A percentile compares a stretch with the other conserved stretches of the same genome.
Conservation (phyloP, 2,888 invertebrate species). For the Venustoraphidia nigricollis region DNA sequence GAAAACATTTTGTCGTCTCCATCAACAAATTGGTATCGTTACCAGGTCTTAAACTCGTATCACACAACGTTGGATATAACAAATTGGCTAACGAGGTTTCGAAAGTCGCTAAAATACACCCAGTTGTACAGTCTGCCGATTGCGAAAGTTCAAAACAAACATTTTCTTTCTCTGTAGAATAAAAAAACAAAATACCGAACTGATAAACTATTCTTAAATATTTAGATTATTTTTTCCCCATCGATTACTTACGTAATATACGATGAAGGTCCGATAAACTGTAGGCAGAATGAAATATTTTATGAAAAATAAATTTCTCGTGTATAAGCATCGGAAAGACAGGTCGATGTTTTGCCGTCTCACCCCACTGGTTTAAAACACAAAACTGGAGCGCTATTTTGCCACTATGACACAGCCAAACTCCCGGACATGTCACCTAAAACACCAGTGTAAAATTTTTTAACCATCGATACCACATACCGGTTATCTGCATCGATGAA, state of each 20-base stretch:
- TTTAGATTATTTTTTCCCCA: neutral
- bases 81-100: slow-evolving; percentile 46
- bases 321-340: slow-evolving; percentile 55
- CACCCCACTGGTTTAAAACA: slow-evolving; percentile 50
- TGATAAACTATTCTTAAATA: neutral
- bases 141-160: slow-evolving; percentile 50
- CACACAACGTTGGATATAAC: slow-evolving; percentile 42
- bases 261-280: slow-evolving; percentile 30
- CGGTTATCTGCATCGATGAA: no score
- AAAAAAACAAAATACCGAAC: neutral
- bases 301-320: slow-evolving; percentile 55
- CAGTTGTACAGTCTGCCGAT: slow-evolving; percentile 31
- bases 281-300: slow-evolving; percentile 31
- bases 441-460: slow-evolving; percentile 4
- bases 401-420: slow-evolving; percentile 71
- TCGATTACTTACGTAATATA: slow-evolving; percentile 25
- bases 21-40: slow-evolving; percentile 48
- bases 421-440: slow-evolving; percentile 71
- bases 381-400: slow-evolving; percentile 53
- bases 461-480: no score
- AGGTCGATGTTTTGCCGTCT: slow-evolving; percentile 48
- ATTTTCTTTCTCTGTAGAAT: slow-evolving; percentile 36
- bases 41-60: slow-evolving; percentile 36
- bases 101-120: slow-evolving; percentile 43
- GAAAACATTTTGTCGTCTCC: slow-evolving; percentile 48